Percentiles rank a stretch among this genome's conserved stretches.
Conservation (phyloP, 2,888 invertebrate genomes). For the Oxytorus armatus region DNA sequence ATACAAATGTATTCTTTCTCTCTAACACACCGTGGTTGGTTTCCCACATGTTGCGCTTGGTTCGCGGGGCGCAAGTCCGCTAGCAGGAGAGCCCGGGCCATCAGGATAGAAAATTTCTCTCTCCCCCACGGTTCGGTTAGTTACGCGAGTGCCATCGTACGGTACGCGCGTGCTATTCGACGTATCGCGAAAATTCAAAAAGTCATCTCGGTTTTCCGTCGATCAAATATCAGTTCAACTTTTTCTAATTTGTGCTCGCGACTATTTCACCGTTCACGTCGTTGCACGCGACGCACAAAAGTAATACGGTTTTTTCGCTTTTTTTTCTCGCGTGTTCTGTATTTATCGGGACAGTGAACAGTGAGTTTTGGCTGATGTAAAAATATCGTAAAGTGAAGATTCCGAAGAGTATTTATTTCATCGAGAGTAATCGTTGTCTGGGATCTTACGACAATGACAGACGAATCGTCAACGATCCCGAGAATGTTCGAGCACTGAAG, state of each 20-base stretch:
- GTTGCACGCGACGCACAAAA: not conserved
- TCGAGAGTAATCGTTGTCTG: constrained; percentile 2
- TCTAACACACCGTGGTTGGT: constrained; percentile 73
- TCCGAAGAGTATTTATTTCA: not conserved
- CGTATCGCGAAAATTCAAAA: constrained; percentile 30
- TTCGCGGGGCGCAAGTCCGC: constrained; percentile 83
- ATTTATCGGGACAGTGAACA: not conserved
- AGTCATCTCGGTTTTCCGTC: not conserved
- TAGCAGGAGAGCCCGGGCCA: constrained; percentile 82
- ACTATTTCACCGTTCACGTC: not conserved
- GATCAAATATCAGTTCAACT: not conserved
- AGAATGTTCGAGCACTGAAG: constrained; percentile 60
- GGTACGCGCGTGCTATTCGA: constrained; percentile 71
- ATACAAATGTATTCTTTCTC: constrained; percentile 64
- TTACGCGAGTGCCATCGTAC: constrained; percentile 80
- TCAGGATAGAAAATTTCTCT: constrained; percentile 77
- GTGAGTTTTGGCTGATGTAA: constrained; percentile 16
- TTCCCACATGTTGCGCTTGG: constrained; percentile 84
- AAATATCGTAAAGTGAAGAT: not conserved
- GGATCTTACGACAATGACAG: constrained; percentile 47
- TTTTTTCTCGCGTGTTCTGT: constrained; percentile 11
- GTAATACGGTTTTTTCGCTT: not conserved
- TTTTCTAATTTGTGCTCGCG: not conserved
- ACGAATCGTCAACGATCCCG: constrained; percentile 43
- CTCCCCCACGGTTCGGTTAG: constrained; percentile 76